Conservation (phyloP, 2,888 invertebrate species). For the Eurois occulta region DNA sequence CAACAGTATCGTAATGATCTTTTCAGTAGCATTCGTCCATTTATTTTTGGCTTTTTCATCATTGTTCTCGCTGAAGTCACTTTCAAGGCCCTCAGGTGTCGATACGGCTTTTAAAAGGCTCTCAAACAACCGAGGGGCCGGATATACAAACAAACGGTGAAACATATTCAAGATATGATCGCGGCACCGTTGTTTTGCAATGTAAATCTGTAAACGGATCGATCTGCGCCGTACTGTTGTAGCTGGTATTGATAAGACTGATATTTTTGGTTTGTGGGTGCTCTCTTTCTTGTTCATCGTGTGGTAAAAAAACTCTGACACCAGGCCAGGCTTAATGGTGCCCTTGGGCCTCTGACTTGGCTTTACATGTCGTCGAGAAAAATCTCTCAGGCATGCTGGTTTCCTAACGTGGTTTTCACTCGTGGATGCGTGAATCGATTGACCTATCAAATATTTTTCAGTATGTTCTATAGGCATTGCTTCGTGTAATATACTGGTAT, state of each 20-base stretch:
- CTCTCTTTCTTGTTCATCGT: no score
- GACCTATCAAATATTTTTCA: no score
- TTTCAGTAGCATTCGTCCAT: neutral
- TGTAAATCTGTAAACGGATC: constrained; percentile 25
- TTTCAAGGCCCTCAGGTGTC: neutral
- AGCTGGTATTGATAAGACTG: neutral
- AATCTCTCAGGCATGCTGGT: no score
- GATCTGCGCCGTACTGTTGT: neutral
- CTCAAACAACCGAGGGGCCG: neutral
- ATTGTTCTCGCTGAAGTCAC: neutral
- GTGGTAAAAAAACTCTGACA: no score
- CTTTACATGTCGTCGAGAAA: no score
- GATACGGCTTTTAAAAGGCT: neutral
- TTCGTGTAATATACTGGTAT: neutral
- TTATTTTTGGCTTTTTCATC: neutral
- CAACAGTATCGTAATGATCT: neutral
- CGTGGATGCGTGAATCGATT: neutral
- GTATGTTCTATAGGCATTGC: neutral
- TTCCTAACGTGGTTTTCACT: no score
- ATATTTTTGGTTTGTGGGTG: neutral
- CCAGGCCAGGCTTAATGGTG: no score
- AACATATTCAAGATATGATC: constrained; percentile 37
- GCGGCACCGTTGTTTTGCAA: constrained; percentile 19
- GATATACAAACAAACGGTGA: neutral
- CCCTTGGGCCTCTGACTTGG: no score